Percentiles rank a stretch among this genome's conserved stretches.
These are phyloP conservation scores for Zophobas morio DNA, from an alignment of 1,140 invertebrate species.

Conservation along the genomic window DNA sequence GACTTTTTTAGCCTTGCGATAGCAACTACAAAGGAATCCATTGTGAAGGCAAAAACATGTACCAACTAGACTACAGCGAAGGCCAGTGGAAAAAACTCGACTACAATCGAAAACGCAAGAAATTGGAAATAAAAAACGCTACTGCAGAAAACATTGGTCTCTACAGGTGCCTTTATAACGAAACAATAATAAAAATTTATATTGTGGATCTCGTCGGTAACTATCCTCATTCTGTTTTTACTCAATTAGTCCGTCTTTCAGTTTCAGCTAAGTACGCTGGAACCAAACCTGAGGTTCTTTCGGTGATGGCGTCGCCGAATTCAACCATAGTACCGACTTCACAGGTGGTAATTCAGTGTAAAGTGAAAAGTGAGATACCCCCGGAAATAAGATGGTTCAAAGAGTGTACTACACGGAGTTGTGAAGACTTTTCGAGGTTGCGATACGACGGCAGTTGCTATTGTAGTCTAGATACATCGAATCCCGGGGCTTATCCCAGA, in stretches of 20 bases:
- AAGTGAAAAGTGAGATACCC: constrained; percentile 58
- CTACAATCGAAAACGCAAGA: constrained; percentile 11
- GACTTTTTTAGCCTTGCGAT: constrained; percentile 41
- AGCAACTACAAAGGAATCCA: constrained; percentile 48
- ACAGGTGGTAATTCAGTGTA: constrained; percentile 62
- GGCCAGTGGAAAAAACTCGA: constrained; percentile 42
- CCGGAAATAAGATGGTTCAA: constrained; percentile 64
- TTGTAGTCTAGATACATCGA: constrained; percentile 53
- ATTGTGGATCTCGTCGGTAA: constrained; percentile 58
- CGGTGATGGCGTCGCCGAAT: constrained; percentile 55
- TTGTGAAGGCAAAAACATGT: constrained; percentile 42
- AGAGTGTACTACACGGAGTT: constrained; percentile 57
- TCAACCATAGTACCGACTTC: constrained; percentile 55
- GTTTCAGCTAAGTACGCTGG: constrained; percentile 52
- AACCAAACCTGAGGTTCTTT: constrained; percentile 55
- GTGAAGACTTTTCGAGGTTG: constrained; percentile 47
- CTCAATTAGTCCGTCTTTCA: constrained; percentile 40
- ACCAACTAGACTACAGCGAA: constrained; percentile 9
- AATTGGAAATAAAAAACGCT: constrained; percentile 49
- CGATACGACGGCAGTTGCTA: constrained; percentile 58
- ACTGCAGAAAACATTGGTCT: constrained; percentile 54
- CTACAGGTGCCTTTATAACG: constrained; percentile 58
- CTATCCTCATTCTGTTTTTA: constrained; percentile 33
- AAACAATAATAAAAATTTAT: constrained; percentile 50
- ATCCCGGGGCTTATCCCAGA: constrained; percentile 44